Percentiles rank a stretch among this genome's conserved stretches.
phyloP scores from a whole-genome alignment of 2,888 invertebrate genomes.

The Amiota communis region DNA sequence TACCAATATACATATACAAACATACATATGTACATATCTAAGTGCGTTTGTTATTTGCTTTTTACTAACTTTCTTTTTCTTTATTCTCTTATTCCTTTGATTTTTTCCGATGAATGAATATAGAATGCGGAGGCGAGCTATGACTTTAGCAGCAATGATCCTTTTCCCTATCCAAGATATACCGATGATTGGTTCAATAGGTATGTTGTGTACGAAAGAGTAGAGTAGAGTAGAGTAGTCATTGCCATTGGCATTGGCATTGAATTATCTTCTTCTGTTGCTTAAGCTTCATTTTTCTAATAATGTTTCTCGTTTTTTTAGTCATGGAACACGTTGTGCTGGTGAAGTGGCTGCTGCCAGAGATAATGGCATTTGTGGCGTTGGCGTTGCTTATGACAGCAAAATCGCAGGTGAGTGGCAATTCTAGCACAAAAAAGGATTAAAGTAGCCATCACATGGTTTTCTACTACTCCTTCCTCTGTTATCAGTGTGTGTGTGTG shows the following conservation, averaged over 20 bases:
- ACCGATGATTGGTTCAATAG: conserved; percentile 99
- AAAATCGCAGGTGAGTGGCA: conserved; percentile 90
- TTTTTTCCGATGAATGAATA: too few relatives aligned
- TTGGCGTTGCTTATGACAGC: conserved; percentile 98
- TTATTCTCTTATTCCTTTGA: conserved; percentile 46
- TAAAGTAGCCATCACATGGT: neutral
- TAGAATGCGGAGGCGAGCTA: conserved; percentile 99
- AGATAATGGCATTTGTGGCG: conserved; percentile 98
- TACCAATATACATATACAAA: too few relatives aligned
- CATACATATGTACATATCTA: neutral
- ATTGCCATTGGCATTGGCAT: neutral
- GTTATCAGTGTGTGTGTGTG: too few relatives aligned
- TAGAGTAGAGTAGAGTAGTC: too few relatives aligned
- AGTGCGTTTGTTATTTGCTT: neutral
- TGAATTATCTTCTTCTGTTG: neutral
- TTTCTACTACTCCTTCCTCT: too few relatives aligned
- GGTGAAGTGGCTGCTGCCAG: conserved; percentile 99
- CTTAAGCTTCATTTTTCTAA: neutral
- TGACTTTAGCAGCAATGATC: conserved; percentile 99
- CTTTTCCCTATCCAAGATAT: conserved; percentile 97
- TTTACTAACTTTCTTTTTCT: neutral
- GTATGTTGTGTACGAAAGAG: conserved; percentile 75
- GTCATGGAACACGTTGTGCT: conserved; percentile 98
- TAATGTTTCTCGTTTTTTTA: conserved; percentile 66
- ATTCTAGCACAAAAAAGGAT: conserved; percentile 9